Base-by-base conservation (phyloP, 2,888 invertebrate genomes). In the Meiosimyza platycephala region DNA sequence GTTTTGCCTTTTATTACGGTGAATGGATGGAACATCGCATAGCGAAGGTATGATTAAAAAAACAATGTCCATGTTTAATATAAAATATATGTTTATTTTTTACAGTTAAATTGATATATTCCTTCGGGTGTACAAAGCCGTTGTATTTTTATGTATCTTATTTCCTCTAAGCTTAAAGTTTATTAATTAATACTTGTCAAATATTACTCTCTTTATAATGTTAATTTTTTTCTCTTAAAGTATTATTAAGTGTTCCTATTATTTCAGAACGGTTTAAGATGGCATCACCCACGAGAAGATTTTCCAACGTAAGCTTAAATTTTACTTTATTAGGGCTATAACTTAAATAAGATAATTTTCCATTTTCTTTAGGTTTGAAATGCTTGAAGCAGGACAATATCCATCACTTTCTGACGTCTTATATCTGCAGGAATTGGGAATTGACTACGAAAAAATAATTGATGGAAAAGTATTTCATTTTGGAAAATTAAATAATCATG, bases 321-420 rank as follows among this genome's bases (percentile, higher is more conserved):
- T 70, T 74, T 68, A 67, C 60, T 57, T 65, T 13, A 57, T 48
- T 51, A 60, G 18, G 48, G 40, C 5, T 33, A 68, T 22, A n/a
- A 33, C 33, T 22, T 52, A 9, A 16, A 52, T 22, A 18, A 62
- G 7, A 52, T 64, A 6, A 68, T 79, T 77, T 63, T 74, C 57
- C 28, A 60, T 72, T 15, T 40, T 9, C 40, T 40, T 40, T 9
- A 81, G 80, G 72, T 84, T 84, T 76, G 77, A 81, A 59, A 83
- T 82, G 81, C 76, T 84, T 73, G 83, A 84, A 76, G 74, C 68
- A 9, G 83, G 83, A 1, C 80, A 81, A 75, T 84, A 83, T 79
- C 83, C 83, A 18, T 78, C 79, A 33, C 80, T 82, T 71, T 55
- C 51, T 28, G 82, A 84, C 71, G 74, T 84, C 68, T 75, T 79